Percentiles rank a stretch among this genome's conserved stretches.
phyloP scores from a whole-genome alignment of 1,140 invertebrate species.

The Aethina tumida region DNA sequence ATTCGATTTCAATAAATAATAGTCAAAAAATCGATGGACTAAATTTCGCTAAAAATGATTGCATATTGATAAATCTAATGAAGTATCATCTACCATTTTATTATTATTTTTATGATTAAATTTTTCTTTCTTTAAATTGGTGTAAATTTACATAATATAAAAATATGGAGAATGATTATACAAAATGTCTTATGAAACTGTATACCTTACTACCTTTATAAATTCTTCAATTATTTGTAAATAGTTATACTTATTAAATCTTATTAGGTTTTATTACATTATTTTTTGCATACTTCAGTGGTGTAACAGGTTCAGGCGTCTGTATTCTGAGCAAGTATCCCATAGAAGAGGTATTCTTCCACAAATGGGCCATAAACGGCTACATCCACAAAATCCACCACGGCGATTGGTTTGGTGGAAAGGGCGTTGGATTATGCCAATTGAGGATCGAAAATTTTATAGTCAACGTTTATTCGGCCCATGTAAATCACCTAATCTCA shows the following conservation, averaged over 20 bases:
- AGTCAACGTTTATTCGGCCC: slow-evolving; percentile 82
- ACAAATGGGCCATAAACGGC: slow-evolving; percentile 91
- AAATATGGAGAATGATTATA: slow-evolving; percentile 7
- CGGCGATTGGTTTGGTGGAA: slow-evolving; percentile 97
- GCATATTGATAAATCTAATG: no score
- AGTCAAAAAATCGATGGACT: no score
- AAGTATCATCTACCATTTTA: no score
- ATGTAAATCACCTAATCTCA: slow-evolving; percentile 56
- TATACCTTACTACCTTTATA: no score
- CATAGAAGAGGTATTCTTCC: slow-evolving; percentile 84
- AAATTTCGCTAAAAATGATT: no score
- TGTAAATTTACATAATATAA: slow-evolving; percentile 12
- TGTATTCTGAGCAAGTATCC: slow-evolving; percentile 81
- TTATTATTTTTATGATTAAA: no score
- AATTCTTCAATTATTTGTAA: background rate
- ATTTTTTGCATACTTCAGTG: slow-evolving; percentile 47
- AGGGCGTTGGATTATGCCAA: slow-evolving; percentile 84
- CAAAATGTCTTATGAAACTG: no score
- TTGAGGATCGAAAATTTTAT: slow-evolving; percentile 52
- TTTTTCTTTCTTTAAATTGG: no score
- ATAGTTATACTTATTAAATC: background rate
- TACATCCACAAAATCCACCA: slow-evolving; percentile 94
- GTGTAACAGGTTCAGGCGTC: slow-evolving; percentile 83
- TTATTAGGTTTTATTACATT: slow-evolving; percentile 9
- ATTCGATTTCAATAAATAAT: no score